A percentile compares a stretch with the other conserved stretches of the same genome.
Conservation (phyloP, 2,113 vertebrate genomes). For the Sturnus vulgaris region DNA sequence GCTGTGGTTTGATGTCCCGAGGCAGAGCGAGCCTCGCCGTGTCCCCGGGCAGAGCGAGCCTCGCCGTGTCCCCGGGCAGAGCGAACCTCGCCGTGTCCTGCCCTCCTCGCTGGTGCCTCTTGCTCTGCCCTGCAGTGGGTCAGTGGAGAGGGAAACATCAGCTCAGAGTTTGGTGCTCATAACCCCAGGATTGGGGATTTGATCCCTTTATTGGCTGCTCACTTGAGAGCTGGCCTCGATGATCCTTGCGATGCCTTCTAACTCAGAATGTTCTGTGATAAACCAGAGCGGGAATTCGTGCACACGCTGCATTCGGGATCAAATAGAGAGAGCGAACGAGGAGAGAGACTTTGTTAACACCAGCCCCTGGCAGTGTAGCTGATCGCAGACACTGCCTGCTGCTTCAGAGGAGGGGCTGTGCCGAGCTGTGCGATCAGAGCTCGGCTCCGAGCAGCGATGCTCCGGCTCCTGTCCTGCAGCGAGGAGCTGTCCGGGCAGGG, state of each 20-base stretch:
- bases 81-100: background rate
- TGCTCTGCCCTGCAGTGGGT: background rate
- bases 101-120: fast-evolving
- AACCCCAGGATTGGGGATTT: background rate
- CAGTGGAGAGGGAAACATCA: background rate
- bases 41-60: too few relatives aligned
- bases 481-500: background rate
- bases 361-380: background rate
- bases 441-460: fast-evolving
- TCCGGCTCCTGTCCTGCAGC: background rate
- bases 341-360: background rate
- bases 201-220: too few relatives aligned
- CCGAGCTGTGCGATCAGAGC: background rate
- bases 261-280: background rate
- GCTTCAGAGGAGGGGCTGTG: background rate
- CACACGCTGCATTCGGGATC: fast-evolving
- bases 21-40: background rate
- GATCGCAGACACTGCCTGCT: fast-evolving
- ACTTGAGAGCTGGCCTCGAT: fast-evolving
- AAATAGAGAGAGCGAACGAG: background rate
- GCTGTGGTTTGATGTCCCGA: background rate
- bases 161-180: background rate
- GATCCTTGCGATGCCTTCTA: background rate
- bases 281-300: background rate
- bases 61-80: background rate